Evolutionary conservation across 2,797 vertebrate genomes (phyloP), one percentile per base, ranked within the genome.

Genomic region (Fringilla coelebs): DNA sequence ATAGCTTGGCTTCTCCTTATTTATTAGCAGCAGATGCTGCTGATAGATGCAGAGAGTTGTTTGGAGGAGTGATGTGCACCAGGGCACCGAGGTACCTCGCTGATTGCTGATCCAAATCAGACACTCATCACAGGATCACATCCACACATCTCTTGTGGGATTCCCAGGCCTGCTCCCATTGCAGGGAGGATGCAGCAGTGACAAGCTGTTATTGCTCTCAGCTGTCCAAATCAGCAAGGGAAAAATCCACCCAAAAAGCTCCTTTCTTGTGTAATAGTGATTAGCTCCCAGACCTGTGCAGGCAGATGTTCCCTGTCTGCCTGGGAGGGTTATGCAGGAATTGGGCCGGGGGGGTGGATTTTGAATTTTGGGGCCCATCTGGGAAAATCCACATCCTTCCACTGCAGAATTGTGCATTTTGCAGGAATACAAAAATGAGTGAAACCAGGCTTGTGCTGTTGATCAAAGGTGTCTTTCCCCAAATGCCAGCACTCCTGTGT

Each of bases 1-100:
- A 51, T 87, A 89, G 82, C 95, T 94, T 66, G 84, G 65, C 77
- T 95, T 91, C 92, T 94, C 81, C 84, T 77, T 88, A 89, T 91
- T 87, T 93, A 82, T 95, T 91, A 93, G 86, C 93, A 94, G 93
- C 95, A 96, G 83, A 81, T 94, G 92, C 89, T 94, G 89, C 82
- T 80, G 48, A 92, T 85, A 51, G 58, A 75, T 88, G 90, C 89
- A 75, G 89, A 77, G 84, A 13, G 17, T 25, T 93, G 78, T 85
- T 80, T 80, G 86, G 58, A 84, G 89, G 61, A 95, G 65, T 7
- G 6, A 10, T 28, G 43, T 34, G 84, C 22, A 8, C 3, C 88
- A 66, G 75, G 80, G 88, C 78, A 87, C 52, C 0, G 2, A 70
- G 68, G 41, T 85, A 38, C 75, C 90, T 91, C 31, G 57, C 68